Percentiles rank a stretch among this genome's conserved stretches.
Evolutionary conservation across 1,140 invertebrate species (phyloP).

Genomic region (Calephelis nemesis): DNA sequence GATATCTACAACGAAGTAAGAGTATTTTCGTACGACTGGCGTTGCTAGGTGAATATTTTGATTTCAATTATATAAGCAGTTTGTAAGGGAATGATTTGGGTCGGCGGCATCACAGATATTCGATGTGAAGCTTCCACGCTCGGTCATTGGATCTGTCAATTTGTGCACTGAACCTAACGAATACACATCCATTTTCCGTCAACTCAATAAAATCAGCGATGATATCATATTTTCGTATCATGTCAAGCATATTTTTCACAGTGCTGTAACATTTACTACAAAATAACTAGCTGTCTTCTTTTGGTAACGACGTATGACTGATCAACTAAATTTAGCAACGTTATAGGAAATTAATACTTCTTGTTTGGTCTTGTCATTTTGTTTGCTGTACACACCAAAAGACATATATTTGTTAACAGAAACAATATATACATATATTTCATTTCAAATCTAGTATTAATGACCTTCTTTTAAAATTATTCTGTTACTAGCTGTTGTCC

Average conservation of each 20-base stretch:
- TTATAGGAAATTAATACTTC: no score
- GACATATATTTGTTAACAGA: no score
- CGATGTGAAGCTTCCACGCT: constrained; percentile 24
- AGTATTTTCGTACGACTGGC: neutral
- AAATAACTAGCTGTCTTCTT: no score
- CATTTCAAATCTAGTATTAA: no score
- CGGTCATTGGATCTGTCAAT: constrained; percentile 66
- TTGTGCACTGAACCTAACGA: constrained; percentile 57
- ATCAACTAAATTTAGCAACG: no score
- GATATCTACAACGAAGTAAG: neutral
- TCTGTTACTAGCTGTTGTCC: no score
- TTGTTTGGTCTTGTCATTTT: no score
- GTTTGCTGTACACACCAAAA: no score
- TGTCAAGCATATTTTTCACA: neutral
- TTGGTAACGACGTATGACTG: no score
- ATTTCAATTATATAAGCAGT: constrained; percentile 51
- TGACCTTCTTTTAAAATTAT: no score
- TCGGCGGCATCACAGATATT: constrained; percentile 55
- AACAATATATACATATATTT: no score
- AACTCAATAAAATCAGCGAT: constrained; percentile 46
- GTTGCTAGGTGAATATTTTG: constrained; percentile 35
- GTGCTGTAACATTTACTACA: no score
- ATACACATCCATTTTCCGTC: constrained; percentile 54
- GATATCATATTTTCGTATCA: constrained; percentile 26
- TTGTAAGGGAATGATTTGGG: constrained; percentile 58